These are phyloP conservation scores for Chaetura pelagica DNA, from an alignment of 2,113 vertebrate species.

Conservation along the genomic window DNA sequence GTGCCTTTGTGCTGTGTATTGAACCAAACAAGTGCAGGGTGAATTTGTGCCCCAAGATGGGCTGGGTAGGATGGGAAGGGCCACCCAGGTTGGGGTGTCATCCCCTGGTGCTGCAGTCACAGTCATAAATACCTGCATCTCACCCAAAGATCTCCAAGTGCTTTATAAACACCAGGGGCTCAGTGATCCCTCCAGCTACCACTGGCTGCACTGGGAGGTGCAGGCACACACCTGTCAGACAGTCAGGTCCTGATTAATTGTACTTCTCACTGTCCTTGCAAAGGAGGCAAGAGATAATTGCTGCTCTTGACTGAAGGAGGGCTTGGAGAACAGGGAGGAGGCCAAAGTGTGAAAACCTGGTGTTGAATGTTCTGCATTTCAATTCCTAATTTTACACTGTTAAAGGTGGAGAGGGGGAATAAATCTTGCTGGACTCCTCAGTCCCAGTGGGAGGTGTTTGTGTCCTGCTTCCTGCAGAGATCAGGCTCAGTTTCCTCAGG, in stretches of 20 bases:
- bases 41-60: rapidly evolving
- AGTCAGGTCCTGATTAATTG: not conserved
- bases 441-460: not conserved
- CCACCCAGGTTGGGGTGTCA: not conserved
- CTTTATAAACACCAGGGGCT: not conserved
- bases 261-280: not conserved
- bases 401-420: not conserved
- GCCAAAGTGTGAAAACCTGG: not conserved
- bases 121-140: not conserved
- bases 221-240: not conserved
- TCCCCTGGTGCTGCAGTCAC: not conserved
- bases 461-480: not conserved
- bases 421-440: not conserved
- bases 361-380: not conserved
- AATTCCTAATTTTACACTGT: not conserved
- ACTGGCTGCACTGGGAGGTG: not conserved
- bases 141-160: not conserved
- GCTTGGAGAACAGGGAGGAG: not conserved
- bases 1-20: not conserved
- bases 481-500: not conserved
- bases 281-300: not conserved
- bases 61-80: not conserved
- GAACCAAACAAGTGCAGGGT: not conserved
- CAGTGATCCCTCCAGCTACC: not conserved
- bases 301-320: not conserved